phyloP scores from a whole-genome alignment of 2,888 invertebrate genomes.

The Metellina segmentata region DNA sequence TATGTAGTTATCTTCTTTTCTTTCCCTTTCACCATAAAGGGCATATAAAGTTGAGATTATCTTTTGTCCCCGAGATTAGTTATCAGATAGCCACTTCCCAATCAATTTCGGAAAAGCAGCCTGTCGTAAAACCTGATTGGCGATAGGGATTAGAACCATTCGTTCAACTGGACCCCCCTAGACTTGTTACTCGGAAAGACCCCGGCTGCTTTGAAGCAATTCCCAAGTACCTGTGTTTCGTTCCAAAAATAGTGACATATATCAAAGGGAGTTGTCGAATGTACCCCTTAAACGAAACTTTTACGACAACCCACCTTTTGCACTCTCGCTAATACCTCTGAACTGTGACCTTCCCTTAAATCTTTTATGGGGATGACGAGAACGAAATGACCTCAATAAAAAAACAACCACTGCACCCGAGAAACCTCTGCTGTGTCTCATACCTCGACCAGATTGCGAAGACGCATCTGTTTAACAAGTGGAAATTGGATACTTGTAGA shows the following conservation, averaged over 20 bases:
- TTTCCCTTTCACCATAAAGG: neutral
- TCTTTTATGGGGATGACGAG: conserved; percentile 1
- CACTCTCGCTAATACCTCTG: conserved; percentile 33
- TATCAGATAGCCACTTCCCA: neutral
- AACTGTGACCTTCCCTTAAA: conserved; percentile 28
- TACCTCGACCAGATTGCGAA: conserved; percentile 11
- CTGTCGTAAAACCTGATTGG: neutral
- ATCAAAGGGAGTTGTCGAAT: neutral
- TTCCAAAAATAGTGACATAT: conserved; percentile 3
- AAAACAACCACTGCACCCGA: neutral
- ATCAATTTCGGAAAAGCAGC: neutral
- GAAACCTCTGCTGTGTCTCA: conserved; percentile 3
- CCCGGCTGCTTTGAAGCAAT: neutral
- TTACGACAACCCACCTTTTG: conserved; percentile 10
- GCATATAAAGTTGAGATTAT: neutral
- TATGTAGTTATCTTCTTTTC: too few species aligned
- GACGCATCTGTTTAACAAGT: neutral
- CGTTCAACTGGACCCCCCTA: neutral
- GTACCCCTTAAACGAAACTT: neutral
- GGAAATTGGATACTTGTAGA: conserved; percentile 30
- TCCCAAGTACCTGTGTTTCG: neutral
- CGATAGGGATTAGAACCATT: neutral
- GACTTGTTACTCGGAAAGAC: neutral
- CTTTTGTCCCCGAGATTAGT: neutral
- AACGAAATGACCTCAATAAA: conserved; percentile 45